Conservation (phyloP, 2,113 vertebrate genomes). For the Mobula birostris region DNA sequence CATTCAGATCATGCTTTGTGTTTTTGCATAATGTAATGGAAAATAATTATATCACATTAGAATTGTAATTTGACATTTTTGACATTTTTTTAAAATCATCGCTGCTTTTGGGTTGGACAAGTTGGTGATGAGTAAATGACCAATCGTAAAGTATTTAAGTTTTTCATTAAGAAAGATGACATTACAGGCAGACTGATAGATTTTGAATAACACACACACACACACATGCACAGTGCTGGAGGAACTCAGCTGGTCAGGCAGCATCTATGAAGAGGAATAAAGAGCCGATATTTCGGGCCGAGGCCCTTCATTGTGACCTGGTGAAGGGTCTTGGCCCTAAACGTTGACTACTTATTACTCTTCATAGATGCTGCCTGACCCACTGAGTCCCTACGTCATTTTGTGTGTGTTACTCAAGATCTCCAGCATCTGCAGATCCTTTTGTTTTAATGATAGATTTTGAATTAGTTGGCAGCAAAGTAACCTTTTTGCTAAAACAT, state of each 20-base stretch:
- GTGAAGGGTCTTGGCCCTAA: too few relatives aligned
- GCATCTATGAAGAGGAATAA: too few relatives aligned
- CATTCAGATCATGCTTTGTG: constrained; percentile 40
- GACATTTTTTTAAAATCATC: constrained; percentile 13
- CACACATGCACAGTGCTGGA: too few relatives aligned
- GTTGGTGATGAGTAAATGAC: background rate
- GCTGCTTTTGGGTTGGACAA: background rate
- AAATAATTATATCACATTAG: constrained; percentile 31
- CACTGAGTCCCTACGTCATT: too few relatives aligned
- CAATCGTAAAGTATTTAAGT: background rate
- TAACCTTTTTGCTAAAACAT: background rate
- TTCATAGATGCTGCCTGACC: too few relatives aligned
- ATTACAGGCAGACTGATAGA: background rate
- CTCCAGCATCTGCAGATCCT: too few relatives aligned
- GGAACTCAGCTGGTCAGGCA: too few relatives aligned
- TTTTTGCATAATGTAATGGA: constrained; percentile 1
- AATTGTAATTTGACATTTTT: constrained; percentile 15
- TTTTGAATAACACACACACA: background rate
- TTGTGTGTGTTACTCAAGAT: too few relatives aligned
- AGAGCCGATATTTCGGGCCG: too few relatives aligned
- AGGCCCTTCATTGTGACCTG: too few relatives aligned
- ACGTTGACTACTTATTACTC: too few relatives aligned
- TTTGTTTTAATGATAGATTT: background rate
- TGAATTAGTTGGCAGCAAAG: background rate
- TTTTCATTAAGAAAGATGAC: background rate